phyloP scores from a whole-genome alignment of 53 echinoderm and acorn worm species.

The Luidia sarsii region DNA sequence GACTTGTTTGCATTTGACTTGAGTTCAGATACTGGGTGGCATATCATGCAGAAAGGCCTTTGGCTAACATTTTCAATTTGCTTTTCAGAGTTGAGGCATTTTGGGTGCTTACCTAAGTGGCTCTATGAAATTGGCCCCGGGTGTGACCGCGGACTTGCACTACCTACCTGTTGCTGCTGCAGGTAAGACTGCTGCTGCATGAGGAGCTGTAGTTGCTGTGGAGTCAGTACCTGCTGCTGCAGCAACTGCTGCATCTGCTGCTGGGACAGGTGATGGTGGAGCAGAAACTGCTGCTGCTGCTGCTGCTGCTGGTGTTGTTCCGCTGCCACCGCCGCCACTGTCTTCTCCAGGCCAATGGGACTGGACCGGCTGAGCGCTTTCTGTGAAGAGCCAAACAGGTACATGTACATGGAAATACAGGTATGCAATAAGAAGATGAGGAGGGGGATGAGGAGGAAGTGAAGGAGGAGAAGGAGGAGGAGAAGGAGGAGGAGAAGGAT shows the following conservation, averaged over 20 bases:
- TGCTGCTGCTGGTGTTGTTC: conserved; percentile 44
- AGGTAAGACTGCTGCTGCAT: conserved; percentile 95
- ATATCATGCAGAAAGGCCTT: not conserved
- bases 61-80: not conserved
- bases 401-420: no score
- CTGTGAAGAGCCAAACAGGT: no score
- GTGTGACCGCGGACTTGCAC: no score
- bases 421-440: no score
- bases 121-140: not conserved
- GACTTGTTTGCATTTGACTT: not conserved
- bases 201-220: conserved; percentile 87
- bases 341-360: conserved; percentile 60
- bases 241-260: conserved; percentile 95
- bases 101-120: not conserved
- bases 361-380: conserved; percentile 56
- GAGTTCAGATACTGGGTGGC: not conserved
- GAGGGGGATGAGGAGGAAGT: no score
- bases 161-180: conserved; percentile 88
- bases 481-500: no score
- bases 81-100: no score
- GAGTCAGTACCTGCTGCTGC: conserved; percentile 93
- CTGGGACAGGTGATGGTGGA: conserved; percentile 75
- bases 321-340: conserved; percentile 46
- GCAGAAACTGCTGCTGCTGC: conserved; percentile 52
- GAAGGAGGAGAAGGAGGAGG: no score